A percentile compares a stretch with the other conserved stretches of the same genome.
These are phyloP conservation scores for Melanotaenia boesemani DNA, from an alignment of 2,797 vertebrate genomes.

Conservation along the genomic window DNA sequence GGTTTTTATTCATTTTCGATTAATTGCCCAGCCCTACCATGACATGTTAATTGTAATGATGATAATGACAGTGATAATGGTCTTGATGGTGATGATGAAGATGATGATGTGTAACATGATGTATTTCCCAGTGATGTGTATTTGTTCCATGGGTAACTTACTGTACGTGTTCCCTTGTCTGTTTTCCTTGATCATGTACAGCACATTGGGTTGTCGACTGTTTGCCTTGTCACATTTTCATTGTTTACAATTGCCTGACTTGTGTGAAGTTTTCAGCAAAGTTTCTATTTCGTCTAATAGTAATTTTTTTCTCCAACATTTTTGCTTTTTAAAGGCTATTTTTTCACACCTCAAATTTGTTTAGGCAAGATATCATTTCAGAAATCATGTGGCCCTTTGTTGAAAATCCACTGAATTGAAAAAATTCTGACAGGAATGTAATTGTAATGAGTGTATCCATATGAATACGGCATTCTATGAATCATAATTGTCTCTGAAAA, in stretches of 20 bases:
- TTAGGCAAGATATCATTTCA: constrained; percentile 7
- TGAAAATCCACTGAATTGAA: constrained; percentile 35
- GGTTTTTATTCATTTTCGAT: too few relatives aligned
- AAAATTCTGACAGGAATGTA: constrained; percentile 45
- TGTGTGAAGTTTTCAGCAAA: background rate
- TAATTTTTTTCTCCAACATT: background rate
- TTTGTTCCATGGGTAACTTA: too few relatives aligned
- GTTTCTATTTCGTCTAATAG: background rate
- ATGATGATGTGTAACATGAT: too few relatives aligned
- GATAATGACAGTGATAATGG: too few relatives aligned
- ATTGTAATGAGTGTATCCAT: constrained; percentile 44
- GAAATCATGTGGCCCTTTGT: constrained; percentile 34
- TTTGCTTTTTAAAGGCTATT: background rate
- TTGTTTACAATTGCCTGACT: background rate
- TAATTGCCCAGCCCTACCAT: too few relatives aligned
- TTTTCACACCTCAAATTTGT: constrained; percentile 16
- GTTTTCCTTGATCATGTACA: too few relatives aligned
- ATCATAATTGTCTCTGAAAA: constrained; percentile 37
- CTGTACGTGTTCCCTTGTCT: too few relatives aligned
- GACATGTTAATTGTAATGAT: too few relatives aligned
- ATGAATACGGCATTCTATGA: constrained; percentile 57
- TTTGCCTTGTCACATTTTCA: background rate
- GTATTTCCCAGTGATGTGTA: too few relatives aligned
- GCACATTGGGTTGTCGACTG: too few relatives aligned
- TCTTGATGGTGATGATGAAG: too few relatives aligned